Percentiles rank a stretch among this genome's conserved stretches.
Conservation (phyloP, 2,113 vertebrate genomes). For the Eubucco bourcierii region DNA sequence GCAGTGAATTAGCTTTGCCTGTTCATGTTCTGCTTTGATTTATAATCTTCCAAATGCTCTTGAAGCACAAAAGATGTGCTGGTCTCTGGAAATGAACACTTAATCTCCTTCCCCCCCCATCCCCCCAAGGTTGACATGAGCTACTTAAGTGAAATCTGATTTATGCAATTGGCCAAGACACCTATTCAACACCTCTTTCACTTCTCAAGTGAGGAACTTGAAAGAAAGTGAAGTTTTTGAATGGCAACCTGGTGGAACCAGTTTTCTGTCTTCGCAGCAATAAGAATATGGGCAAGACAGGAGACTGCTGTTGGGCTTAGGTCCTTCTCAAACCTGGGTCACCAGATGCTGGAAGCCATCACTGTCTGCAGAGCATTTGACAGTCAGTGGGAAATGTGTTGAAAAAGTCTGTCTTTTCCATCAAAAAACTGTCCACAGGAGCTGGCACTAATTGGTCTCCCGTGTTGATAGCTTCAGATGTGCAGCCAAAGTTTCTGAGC, state of each 20-base stretch:
- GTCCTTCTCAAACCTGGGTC: neutral
- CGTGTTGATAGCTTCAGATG: neutral
- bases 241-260: neutral
- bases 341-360: neutral
- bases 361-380: fast-evolving
- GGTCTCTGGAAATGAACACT: conserved; percentile 33
- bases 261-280: neutral
- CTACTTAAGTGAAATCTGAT: conserved; percentile 52
- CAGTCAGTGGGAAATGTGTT: neutral
- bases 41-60: conserved; percentile 53
- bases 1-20: conserved; percentile 33
- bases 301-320: neutral
- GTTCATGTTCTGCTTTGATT: conserved; percentile 68
- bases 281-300: neutral
- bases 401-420: neutral
- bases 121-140: neutral
- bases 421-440: neutral
- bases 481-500: neutral
- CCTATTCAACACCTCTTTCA: neutral
- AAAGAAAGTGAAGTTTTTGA: neutral
- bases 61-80: conserved; percentile 41
- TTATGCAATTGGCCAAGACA: conserved; percentile 39
- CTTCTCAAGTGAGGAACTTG: neutral
- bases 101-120: conserved; percentile 3
- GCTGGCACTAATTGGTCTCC: neutral